Evolutionary conservation across 2,888 invertebrate species (phyloP), one percentile per base, ranked within the genome.

Genomic region (Dusona sp.): DNA sequence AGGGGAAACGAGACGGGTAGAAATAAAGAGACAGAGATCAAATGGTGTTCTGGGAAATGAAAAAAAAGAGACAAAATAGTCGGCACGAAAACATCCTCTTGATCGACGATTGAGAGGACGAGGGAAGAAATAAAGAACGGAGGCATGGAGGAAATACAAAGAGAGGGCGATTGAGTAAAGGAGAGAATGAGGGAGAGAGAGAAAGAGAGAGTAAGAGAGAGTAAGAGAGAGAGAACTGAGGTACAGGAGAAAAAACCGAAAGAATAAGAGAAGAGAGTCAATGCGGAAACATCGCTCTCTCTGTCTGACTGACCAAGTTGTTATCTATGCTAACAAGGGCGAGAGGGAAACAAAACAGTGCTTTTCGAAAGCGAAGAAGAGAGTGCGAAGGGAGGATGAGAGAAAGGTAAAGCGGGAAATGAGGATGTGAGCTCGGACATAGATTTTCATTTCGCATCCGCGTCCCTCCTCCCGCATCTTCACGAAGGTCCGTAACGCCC

Each of bases 391-490:
- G 22, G 54, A 42, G 70, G 70, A 33, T n/a, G 75, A 48, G 73
- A 48, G 75, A 77, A 54, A 45, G 33, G 45, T 65, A 65, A 82
- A 82, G 74, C 67, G 78, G 29, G 84, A 74, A 68, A 83, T 74
- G 86, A 79, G 86, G 51, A 77, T 81, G 78, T 61, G 74, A 75
- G 78, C 70, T 83, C 57, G 79, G 79, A 79, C 84, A 81, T 86
- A 81, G 79, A 86, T 86, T 86, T 84, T 86, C 84, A 84, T 86
- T 86, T 84, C 74, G 51, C 51, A 65, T 84, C 77, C 68, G 64
- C 79, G 38, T 33, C 68, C 45, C 61, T 64, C 33, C 22, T 67
- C 29, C 38, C 38, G n/a, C 68, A 57, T 11, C 57, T 57, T 72
- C 80, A 19, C 72, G 16, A 48, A 51, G 51, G 54, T 78, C 38